Evolutionary conservation across 2,797 vertebrate genomes (phyloP), one percentile per base, ranked within the genome.

Genomic region (Fundulus diaphanus): DNA sequence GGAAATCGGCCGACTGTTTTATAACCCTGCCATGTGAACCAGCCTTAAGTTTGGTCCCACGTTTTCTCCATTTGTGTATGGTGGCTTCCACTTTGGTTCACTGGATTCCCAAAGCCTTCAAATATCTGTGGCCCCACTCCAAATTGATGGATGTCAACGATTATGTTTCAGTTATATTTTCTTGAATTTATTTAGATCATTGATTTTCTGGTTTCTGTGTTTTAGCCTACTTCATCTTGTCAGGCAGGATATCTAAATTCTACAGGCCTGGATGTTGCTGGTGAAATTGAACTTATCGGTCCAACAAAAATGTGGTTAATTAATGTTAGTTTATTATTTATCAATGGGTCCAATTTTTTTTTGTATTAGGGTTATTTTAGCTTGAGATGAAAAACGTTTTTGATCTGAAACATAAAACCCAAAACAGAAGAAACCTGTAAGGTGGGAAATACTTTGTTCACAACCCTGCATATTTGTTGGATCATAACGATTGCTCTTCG

Each of bases 401-500:
- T 22, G 8, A 24, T 44, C 35, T 65, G 35, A 40, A 16, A 66
- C 44, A 27, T 66, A 27, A 42, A 66, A 66, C 12, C 13, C 13
- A 66, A 7, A 66, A 42, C 63, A n/a, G 35, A 42, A n/a, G 13
- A 42, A n/a, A 40, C 22, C 8, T 20, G 7, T 8, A 63, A 24
- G 22, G 6, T 42, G 11, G 12, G 5, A 7, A 66, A n/a, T 66
- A 42, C 37, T 66, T 44, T 66, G 12, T 27, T 12, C 24, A 40
- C 37, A 27, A 66, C 13, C 42, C 24, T 66, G 37, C 33, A 71
- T 51, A 12, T 63, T 73, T 77, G 71, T 48, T 44, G 20, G 48
- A 20, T 42, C 40, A 9, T 29, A 48, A 27, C 48, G n/a, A 75
- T 79, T 79, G 44, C 73, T 80, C 76, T 69, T 66, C 51, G 63